Conservation (phyloP, 2,888 invertebrate species). For the Euplagia quadripunctaria region DNA sequence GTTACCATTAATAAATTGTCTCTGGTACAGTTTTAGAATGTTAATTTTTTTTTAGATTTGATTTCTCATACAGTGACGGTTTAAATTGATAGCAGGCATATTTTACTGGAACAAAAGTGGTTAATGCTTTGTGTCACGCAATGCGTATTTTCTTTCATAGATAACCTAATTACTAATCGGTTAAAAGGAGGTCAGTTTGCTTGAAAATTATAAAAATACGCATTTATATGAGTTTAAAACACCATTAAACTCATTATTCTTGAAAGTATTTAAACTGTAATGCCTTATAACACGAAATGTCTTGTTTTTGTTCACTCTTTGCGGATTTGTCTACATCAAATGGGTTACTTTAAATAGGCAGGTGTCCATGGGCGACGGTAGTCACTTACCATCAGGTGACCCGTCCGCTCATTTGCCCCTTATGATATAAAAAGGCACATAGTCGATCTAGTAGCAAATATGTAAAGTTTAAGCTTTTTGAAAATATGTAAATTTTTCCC, state of each 20-base stretch:
- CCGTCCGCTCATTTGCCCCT: no score
- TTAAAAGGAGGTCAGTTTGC: neutral
- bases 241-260: neutral
- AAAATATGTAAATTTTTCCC: no score
- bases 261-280: neutral
- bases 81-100: conserved; percentile 34
- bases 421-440: no score
- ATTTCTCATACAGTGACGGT: conserved; percentile 25
- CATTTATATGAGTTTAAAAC: neutral
- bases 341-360: no score
- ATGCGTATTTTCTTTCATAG: neutral
- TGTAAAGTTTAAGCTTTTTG: no score
- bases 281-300: neutral
- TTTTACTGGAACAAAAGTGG: conserved; percentile 26
- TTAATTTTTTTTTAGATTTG: conserved; percentile 49
- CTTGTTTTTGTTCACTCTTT: neutral
- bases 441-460: no score
- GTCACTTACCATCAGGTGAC: no score
- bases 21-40: conserved; percentile 50
- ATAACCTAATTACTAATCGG: neutral
- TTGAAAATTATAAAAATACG: neutral
- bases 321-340: no score
- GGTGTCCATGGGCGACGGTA: no score
- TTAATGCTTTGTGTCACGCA: conserved; percentile 40
- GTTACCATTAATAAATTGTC: conserved; percentile 59